These are phyloP conservation scores for Hozukius guyotensis DNA, from an alignment of 2,797 vertebrate species.

Conservation along the genomic window DNA sequence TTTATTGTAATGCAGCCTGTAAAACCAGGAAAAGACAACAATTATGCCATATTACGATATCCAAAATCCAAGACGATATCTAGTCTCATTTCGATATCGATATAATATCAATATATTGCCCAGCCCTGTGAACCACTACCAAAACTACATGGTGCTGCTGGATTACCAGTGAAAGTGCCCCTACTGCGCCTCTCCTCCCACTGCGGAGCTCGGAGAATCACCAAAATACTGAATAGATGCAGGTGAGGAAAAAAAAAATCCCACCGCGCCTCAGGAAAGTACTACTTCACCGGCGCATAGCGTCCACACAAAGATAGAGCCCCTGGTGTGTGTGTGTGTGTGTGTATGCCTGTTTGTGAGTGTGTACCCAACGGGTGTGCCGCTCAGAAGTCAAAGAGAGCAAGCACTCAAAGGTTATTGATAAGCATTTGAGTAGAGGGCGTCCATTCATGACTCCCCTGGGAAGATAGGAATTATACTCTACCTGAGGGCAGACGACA, in stretches of 20 bases:
- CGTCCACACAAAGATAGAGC: slow-evolving; percentile 49
- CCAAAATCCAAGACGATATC: too few relatives aligned
- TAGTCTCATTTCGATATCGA: too few relatives aligned
- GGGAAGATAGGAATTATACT: slow-evolving; percentile 82
- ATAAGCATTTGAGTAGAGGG: slow-evolving; percentile 85
- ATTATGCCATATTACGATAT: too few relatives aligned
- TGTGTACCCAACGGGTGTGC: slow-evolving; percentile 65
- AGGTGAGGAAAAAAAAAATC: slow-evolving; percentile 35
- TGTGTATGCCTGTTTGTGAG: slow-evolving; percentile 49
- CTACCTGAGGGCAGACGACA: slow-evolving; percentile 74
- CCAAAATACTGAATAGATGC: slow-evolving; percentile 49
- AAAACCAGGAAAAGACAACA: too few relatives aligned
- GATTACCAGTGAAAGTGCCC: slow-evolving; percentile 25
- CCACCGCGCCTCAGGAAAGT: slow-evolving; percentile 44
- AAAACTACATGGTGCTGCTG: slow-evolving; percentile 22
- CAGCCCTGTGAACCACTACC: neutral
- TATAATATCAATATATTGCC: too few relatives aligned
- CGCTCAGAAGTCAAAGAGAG: slow-evolving; percentile 77
- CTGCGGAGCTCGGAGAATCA: slow-evolving; percentile 7
- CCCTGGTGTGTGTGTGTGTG: slow-evolving; percentile 26
- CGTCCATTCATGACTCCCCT: slow-evolving; percentile 80
- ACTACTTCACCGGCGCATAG: slow-evolving; percentile 46
- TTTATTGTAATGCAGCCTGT: too few relatives aligned
- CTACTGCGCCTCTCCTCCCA: slow-evolving; percentile 25
- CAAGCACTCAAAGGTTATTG: slow-evolving; percentile 86